Evolutionary conservation across 2,888 invertebrate genomes (phyloP).

Genomic region (Cataglyphis cursor): DNA sequence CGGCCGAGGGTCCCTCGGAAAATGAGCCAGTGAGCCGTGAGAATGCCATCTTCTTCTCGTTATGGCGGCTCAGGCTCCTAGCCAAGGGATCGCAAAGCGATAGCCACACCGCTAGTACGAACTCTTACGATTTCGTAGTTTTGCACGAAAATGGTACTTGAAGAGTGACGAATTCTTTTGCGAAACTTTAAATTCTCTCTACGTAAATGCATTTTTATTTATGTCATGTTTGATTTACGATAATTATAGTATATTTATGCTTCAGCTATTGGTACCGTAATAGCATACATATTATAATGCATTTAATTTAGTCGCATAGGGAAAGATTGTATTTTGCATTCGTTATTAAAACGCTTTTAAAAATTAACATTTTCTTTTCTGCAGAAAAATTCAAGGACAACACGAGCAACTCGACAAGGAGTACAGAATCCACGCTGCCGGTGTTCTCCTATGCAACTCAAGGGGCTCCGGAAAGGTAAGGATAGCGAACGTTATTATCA

Average conservation of each 20-base stretch:
- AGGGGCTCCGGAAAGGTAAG: conserved; percentile 90
- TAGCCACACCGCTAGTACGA: neutral
- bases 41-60: conserved; percentile 60
- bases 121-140: conserved; percentile 1
- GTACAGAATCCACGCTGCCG: conserved; percentile 90
- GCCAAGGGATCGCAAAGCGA: neutral
- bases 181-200: conserved; percentile 4
- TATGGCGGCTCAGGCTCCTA: conserved; percentile 46
- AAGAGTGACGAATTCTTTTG: neutral
- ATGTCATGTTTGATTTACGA: neutral
- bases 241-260: neutral
- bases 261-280: neutral
- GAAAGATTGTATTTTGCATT: neutral
- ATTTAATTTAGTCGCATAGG: neutral
- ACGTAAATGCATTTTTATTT: neutral
- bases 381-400: conserved; percentile 91
- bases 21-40: conserved; percentile 65
- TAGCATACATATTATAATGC: neutral
- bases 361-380: conserved; percentile 77
- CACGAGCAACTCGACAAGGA: conserved; percentile 91
- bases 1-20: conserved; percentile 66
- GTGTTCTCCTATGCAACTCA: conserved; percentile 89
- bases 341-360: conserved; percentile 8
- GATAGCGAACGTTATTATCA: conserved; percentile 65
- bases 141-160: neutral